Evolutionary conservation across 2,113 vertebrate genomes (phyloP).

Genomic region (Xenopus tropicalis): DNA sequence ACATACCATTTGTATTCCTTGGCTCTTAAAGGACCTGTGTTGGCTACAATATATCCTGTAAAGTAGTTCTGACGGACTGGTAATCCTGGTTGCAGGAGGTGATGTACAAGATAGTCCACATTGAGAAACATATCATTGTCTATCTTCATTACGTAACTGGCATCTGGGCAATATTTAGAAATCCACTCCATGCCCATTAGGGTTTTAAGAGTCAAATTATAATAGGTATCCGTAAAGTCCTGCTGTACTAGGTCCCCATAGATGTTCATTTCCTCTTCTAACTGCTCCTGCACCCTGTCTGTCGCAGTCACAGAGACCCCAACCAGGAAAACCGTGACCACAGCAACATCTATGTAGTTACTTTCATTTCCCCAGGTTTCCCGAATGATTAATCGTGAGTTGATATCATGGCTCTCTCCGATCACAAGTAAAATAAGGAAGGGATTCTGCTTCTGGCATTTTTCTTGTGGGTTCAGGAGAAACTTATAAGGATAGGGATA

Average conservation of each 20-base stretch:
- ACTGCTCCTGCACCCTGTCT: slow-evolving; percentile 36
- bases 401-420: neutral
- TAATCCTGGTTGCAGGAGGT: slow-evolving; percentile 17
- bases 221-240: slow-evolving; percentile 45
- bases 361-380: slow-evolving; percentile 36
- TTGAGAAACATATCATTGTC: slow-evolving; percentile 46
- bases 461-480: slow-evolving; percentile 57
- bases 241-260: slow-evolving; percentile 40
- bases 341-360: slow-evolving; percentile 12
- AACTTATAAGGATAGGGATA: slow-evolving; percentile 65
- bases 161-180: slow-evolving; percentile 18
- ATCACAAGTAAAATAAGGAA: slow-evolving; percentile 70
- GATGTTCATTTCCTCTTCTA: neutral
- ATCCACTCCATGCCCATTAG: slow-evolving; percentile 45
- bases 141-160: slow-evolving; percentile 46
- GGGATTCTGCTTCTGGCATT: slow-evolving; percentile 52
- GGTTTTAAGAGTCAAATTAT: slow-evolving; percentile 47
- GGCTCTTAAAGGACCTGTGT: neutral
- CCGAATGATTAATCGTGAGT: slow-evolving; percentile 10
- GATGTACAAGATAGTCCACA: slow-evolving; percentile 25
- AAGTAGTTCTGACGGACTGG: slow-evolving; percentile 40
- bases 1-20: slow-evolving; percentile 29
- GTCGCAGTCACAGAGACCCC: neutral
- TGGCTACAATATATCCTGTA: slow-evolving; percentile 23
- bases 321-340: slow-evolving; percentile 36